These are phyloP conservation scores for Cardiocondyla obscurior DNA, from an alignment of 1,140 invertebrate species.

Conservation along the genomic window DNA sequence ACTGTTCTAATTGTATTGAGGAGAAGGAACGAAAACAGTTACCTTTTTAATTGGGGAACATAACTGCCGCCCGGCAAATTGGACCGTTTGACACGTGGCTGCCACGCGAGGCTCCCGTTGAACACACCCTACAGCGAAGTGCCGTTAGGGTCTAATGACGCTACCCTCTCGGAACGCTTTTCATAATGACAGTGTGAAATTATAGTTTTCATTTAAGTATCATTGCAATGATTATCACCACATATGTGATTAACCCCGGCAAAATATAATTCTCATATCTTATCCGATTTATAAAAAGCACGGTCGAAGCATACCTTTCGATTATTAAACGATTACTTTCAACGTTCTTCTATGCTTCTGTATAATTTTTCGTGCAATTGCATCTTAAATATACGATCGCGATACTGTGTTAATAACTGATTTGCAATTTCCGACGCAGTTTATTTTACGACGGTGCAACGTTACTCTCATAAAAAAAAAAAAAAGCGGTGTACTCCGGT, in stretches of 20 bases:
- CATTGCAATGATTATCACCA: not conserved
- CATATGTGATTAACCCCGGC: not conserved
- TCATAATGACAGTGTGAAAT: slow-evolving; percentile 64
- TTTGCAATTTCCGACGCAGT: not conserved
- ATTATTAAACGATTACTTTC: not conserved
- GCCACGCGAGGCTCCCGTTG: slow-evolving; percentile 63
- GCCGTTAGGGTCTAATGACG: slow-evolving; percentile 51
- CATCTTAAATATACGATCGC: not conserved
- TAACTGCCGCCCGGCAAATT: slow-evolving; percentile 71
- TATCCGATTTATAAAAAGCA: not conserved
- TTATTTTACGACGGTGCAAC: not conserved
- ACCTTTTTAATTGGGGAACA: slow-evolving; percentile 71
- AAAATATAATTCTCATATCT: not conserved
- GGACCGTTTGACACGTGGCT: slow-evolving; percentile 71
- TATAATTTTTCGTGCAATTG: not conserved
- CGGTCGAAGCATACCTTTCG: not conserved
- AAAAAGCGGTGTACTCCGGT: not conserved
- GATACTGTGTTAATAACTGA: not conserved
- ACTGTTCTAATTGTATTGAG: slow-evolving; percentile 56
- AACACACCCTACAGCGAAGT: slow-evolving; percentile 41
- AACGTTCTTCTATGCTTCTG: not conserved
- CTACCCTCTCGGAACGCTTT: slow-evolving; percentile 45
- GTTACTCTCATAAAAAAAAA: not conserved
- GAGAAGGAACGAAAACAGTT: slow-evolving; percentile 63
- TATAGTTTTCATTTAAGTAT: slow-evolving; percentile 36